A percentile compares a stretch with the other conserved stretches of the same genome.
phyloP scores from a whole-genome alignment of 2,113 vertebrate species.

The Hiodon tergisus region DNA sequence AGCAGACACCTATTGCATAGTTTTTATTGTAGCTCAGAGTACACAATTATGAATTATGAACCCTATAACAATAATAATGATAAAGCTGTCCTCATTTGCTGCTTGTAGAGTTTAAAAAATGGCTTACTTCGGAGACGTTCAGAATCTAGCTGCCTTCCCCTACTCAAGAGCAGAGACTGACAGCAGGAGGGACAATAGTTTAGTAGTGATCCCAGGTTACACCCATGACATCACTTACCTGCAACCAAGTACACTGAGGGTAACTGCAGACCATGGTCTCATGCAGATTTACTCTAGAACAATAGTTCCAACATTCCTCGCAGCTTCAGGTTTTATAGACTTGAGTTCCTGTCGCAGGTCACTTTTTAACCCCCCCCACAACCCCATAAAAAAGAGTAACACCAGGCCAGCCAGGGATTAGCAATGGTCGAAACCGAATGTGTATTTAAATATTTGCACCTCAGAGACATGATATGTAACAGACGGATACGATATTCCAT shows the following conservation, averaged over 20 bases:
- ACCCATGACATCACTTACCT: background rate
- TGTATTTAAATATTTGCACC: constrained; percentile 81
- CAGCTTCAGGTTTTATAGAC: background rate
- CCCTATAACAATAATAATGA: no score
- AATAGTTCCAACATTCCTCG: background rate
- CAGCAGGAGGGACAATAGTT: background rate
- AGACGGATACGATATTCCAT: constrained; percentile 72
- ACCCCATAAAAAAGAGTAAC: constrained; percentile 7
- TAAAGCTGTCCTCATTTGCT: no score
- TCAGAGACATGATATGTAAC: constrained; percentile 77
- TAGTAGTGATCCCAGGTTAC: background rate
- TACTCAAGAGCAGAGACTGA: background rate
- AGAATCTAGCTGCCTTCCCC: background rate
- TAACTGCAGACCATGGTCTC: no score
- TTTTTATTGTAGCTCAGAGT: no score
- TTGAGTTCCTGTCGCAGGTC: background rate
- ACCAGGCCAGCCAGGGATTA: constrained; percentile 54
- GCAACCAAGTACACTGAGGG: no score
- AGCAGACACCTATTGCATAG: no score
- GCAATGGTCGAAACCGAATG: constrained; percentile 76
- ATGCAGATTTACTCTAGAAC: no score
- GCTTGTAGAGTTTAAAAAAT: no score
- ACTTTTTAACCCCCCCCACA: no score
- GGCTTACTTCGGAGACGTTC: background rate
- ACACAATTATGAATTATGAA: no score